Percentiles rank a stretch among this genome's conserved stretches.
Evolutionary conservation across 2,113 vertebrate genomes (phyloP).

Genomic region (Paralichthys olivaceus): DNA sequence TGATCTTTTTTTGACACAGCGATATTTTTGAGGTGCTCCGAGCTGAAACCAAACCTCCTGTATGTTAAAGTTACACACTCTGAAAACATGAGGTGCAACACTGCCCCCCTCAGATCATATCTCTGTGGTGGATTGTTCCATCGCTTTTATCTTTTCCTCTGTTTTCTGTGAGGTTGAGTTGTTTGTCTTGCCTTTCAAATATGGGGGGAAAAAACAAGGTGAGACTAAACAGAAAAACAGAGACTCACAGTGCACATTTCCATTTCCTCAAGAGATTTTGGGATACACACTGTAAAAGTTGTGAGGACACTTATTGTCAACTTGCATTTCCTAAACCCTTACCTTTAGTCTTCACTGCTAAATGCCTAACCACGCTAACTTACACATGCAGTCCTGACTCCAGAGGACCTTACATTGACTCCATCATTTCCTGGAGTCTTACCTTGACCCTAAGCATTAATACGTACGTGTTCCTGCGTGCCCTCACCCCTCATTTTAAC

Average conservation of each 20-base stretch:
- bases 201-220: background rate
- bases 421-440: too few species aligned
- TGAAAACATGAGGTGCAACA: slow-evolving; percentile 28
- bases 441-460: too few species aligned
- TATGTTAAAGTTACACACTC: background rate
- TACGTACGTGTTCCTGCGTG: too few species aligned
- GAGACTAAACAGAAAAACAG: background rate
- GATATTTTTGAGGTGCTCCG: background rate
- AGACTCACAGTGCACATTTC: background rate
- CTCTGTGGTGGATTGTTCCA: background rate
- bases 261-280: background rate
- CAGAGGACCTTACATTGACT: too few species aligned
- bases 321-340: too few species aligned
- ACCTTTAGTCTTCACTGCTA: too few species aligned
- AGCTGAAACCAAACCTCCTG: background rate
- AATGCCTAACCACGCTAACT: too few species aligned
- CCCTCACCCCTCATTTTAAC: too few species aligned
- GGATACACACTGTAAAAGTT: background rate
- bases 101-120: slow-evolving; percentile 58
- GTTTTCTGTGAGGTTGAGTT: background rate
- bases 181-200: slow-evolving; percentile 14
- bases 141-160: background rate
- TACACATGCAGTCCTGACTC: too few species aligned
- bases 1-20: too few species aligned
- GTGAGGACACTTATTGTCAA: too few species aligned